Conservation (phyloP, 2,797 vertebrate species). For the Emydoidea blandingii region DNA sequence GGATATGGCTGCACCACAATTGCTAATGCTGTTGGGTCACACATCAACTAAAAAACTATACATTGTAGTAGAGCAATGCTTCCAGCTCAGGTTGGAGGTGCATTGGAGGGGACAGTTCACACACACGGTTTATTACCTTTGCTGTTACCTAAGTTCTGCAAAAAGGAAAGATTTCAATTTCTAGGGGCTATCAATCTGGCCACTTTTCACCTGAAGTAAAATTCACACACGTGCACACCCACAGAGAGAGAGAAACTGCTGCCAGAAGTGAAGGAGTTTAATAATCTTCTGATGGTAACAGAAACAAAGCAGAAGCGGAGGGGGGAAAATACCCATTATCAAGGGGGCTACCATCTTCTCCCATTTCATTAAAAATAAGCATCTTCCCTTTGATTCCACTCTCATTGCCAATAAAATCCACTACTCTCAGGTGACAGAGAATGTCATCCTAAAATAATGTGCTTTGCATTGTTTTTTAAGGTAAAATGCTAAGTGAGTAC, state of each 20-base stretch:
- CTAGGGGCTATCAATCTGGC: not conserved
- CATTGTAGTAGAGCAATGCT: not conserved
- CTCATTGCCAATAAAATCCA: not conserved
- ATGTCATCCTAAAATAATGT: not conserved
- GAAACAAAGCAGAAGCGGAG: not conserved
- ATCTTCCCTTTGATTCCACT: not conserved
- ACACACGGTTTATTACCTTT: not conserved
- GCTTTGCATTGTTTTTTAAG: not conserved
- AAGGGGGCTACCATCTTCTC: not conserved
- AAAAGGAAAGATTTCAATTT: not conserved
- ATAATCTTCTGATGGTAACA: not conserved
- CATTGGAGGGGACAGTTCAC: too few species aligned
- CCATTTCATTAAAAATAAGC: not conserved
- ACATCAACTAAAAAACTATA: not conserved
- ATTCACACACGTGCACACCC: not conserved
- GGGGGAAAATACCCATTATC: not conserved
- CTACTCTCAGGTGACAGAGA: not conserved
- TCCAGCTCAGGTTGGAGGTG: not conserved
- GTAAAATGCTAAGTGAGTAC: not conserved
- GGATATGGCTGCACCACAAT: not conserved
- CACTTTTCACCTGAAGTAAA: not conserved
- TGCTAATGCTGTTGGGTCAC: not conserved
- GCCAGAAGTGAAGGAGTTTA: not conserved
- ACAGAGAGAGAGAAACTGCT: not conserved
- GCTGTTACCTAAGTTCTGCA: not conserved